phyloP scores from a whole-genome alignment of 1,140 invertebrate species.

The Laupala kohalensis region DNA sequence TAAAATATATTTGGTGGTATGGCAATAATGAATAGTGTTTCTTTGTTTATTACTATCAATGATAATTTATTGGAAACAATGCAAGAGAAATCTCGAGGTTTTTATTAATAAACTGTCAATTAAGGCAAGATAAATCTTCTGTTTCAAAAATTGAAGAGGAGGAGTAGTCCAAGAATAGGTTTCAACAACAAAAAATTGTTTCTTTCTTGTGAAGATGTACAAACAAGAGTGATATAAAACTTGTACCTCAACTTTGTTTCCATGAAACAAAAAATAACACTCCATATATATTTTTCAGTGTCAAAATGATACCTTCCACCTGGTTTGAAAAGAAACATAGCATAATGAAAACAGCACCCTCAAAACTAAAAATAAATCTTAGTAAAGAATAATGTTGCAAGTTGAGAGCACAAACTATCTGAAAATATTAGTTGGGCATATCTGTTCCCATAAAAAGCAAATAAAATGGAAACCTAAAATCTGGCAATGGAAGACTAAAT shows the following conservation, averaged over 20 bases:
- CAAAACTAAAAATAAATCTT: too few species aligned
- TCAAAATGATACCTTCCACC: too few species aligned
- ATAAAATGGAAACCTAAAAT: too few species aligned
- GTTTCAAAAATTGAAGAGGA: neutral
- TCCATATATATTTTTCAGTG: neutral
- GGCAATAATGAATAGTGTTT: neutral
- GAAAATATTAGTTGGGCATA: too few species aligned
- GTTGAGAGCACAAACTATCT: too few species aligned
- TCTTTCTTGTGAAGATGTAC: neutral
- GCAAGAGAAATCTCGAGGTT: neutral
- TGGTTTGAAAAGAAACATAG: too few species aligned
- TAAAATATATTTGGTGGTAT: neutral
- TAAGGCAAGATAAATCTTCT: neutral
- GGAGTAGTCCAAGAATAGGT: neutral
- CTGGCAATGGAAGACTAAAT: too few species aligned
- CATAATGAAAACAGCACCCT: too few species aligned
- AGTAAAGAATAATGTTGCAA: too few species aligned
- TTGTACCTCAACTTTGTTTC: neutral
- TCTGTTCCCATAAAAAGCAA: too few species aligned
- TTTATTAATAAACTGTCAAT: neutral
- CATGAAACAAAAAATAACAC: neutral
- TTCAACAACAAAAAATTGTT: neutral
- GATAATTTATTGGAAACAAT: too few species aligned
- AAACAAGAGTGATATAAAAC: neutral
- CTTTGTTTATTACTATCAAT: neutral